These are phyloP conservation scores for Penaeus chinensis DNA, from an alignment of 1,140 invertebrate species.

Conservation along the genomic window DNA sequence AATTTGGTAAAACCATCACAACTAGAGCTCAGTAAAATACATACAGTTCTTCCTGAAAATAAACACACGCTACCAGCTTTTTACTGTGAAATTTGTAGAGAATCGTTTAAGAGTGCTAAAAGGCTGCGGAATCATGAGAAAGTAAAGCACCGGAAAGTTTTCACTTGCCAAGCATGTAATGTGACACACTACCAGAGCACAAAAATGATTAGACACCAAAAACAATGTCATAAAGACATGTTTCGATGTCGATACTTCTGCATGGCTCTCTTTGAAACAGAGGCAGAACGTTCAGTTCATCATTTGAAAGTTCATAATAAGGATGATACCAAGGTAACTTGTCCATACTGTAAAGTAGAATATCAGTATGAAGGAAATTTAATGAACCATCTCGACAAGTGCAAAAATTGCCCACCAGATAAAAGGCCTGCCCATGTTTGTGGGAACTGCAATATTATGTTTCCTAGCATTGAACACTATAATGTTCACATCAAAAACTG, in stretches of 20 bases:
- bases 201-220: slow-evolving; percentile 14
- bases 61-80: background rate
- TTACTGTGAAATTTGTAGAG: slow-evolving; percentile 17
- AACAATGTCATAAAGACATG: slow-evolving; percentile 18
- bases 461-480: slow-evolving; percentile 27
- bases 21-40: too few species aligned
- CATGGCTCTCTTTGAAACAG: slow-evolving; percentile 1
- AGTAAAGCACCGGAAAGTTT: slow-evolving; percentile 19
- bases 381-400: slow-evolving; percentile 31
- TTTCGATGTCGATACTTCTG: slow-evolving; percentile 30
- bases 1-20: too few species aligned
- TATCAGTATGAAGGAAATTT: slow-evolving; percentile 2
- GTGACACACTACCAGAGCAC: background rate
- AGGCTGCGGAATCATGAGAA: slow-evolving; percentile 24
- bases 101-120: background rate
- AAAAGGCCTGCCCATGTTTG: slow-evolving; percentile 32
- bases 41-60: too few species aligned
- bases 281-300: background rate
- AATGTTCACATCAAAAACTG: slow-evolving; percentile 25
- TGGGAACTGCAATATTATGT: slow-evolving; percentile 21
- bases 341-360: slow-evolving; percentile 29
- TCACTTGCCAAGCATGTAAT: slow-evolving; percentile 15
- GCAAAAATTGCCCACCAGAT: slow-evolving; percentile 35
- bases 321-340: background rate
- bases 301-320: slow-evolving; percentile 20